Conservation (phyloP, 1,140 invertebrate genomes). For the Holcopasites calliopsidis region DNA sequence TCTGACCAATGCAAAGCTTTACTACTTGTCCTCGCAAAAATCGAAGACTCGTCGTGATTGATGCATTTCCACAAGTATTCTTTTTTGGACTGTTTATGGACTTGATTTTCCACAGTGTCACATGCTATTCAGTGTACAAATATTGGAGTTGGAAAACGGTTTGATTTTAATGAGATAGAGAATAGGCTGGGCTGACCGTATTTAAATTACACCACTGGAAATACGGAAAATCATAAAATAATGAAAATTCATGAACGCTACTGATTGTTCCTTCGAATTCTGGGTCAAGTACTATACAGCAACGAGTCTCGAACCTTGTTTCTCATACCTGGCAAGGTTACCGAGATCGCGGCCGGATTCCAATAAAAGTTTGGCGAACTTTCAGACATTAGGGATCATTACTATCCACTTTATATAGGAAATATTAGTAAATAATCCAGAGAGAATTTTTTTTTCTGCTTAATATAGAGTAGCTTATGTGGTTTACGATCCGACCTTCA, state of each 20-base stretch:
- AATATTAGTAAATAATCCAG: too few relatives aligned
- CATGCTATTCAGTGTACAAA: too few relatives aligned
- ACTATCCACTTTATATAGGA: slow-evolving; percentile 27
- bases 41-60: slow-evolving; percentile 9
- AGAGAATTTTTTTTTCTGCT: not conserved
- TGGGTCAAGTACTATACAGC: slow-evolving; percentile 58
- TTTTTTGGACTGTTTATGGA: too few relatives aligned
- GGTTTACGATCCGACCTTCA: slow-evolving; percentile 83
- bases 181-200: too few relatives aligned
- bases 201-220: not conserved
- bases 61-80: too few relatives aligned
- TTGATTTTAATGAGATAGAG: too few relatives aligned
- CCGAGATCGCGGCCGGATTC: slow-evolving; percentile 60
- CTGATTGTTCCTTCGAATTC: slow-evolving; percentile 44
- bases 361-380: slow-evolving; percentile 64
- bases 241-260: slow-evolving; percentile 9
- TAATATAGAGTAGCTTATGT: not conserved
- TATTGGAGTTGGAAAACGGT: too few relatives aligned
- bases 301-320: slow-evolving; percentile 52
- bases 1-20: slow-evolving; percentile 9
- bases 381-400: slow-evolving; percentile 43
- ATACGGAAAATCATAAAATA: not conserved
- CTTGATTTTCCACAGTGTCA: too few relatives aligned
- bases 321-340: slow-evolving; percentile 64
- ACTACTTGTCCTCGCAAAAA: slow-evolving; percentile 12